Evolutionary conservation across 2,888 invertebrate genomes (phyloP), one percentile per base, ranked within the genome.

Genomic region (Tupiocoris notatus): DNA sequence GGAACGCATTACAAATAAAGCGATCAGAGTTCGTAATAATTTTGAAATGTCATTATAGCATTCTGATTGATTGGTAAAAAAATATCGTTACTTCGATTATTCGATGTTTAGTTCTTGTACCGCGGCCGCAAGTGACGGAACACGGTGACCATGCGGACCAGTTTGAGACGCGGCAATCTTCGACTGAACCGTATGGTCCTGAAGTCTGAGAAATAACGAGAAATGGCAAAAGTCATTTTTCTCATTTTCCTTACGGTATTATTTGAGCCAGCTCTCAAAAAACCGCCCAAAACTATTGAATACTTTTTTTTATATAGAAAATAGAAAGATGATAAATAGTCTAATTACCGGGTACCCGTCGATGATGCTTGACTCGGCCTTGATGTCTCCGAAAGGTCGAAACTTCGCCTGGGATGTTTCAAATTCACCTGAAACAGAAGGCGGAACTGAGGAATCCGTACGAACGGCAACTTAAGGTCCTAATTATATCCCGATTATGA

Each of bases 141-240:
- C 94, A 94, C 23, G 89, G 87, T 0, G 92, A 91, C 93, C 93
- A 94, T 54, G 87, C 87, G 0, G 89, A 88, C 93, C 94, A 95
- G 18, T 87, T 85, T 0, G 91, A 89, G 73, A 93, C 85, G 0
- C 89, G 90, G 82, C 93, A 93, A 78, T 89, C 84, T 0, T 80
- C 79, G 2, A 82, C 80, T 22, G 83, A 81, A 22, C 84, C 83
- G 6, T 66, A 58, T 12, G 66, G 66, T n/a, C 67, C 66, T 12
- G 67, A 67, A n/a, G 65, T 67, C 61, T 66, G 54, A 67, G 59
- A 66, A 39, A 39, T n/a, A n/a, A n/a, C n/a, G n/a, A n/a, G n/a
- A n/a, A n/a, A n/a, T n/a, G n/a, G n/a, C n/a, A n/a, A n/a, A n/a
- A n/a, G n/a, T n/a, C n/a, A n/a, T n/a, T n/a, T n/a, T n/a, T n/a